phyloP scores from a whole-genome alignment of 2,113 vertebrate species.

The Eudorcas thomsonii region DNA sequence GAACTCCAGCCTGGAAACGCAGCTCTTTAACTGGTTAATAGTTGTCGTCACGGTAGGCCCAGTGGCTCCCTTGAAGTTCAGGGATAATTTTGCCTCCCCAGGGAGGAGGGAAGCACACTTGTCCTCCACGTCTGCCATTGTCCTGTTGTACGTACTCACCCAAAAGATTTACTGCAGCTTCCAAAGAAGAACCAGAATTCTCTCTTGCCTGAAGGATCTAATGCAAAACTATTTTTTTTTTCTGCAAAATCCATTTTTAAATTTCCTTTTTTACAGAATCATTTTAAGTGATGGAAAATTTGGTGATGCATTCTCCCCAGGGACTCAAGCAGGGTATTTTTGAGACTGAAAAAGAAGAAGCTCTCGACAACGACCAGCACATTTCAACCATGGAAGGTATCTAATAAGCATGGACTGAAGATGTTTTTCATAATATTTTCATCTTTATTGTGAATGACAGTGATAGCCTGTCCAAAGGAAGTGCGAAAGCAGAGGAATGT shows the following conservation, averaged over 20 bases:
- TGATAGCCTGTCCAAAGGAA: slow-evolving; percentile 24
- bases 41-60: rapidly evolving
- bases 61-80: background rate
- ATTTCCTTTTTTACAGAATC: background rate
- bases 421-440: slow-evolving; percentile 50
- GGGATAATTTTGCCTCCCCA: background rate
- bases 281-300: background rate
- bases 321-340: background rate
- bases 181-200: background rate
- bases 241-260: background rate
- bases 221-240: background rate
- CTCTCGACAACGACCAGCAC: background rate
- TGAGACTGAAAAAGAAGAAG: background rate
- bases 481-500: background rate
- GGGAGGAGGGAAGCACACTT: background rate
- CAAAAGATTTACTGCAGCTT: background rate
- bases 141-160: rapidly evolving
- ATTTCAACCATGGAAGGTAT: background rate
- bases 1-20: background rate
- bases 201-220: background rate
- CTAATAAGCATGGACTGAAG: background rate
- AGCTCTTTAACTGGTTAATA: background rate
- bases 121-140: rapidly evolving
- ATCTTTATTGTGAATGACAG: slow-evolving; percentile 49
- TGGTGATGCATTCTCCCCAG: background rate